A percentile compares a stretch with the other conserved stretches of the same genome.
These are phyloP conservation scores for Orthosia incerta DNA, from an alignment of 2,888 invertebrate species.

Conservation along the genomic window DNA sequence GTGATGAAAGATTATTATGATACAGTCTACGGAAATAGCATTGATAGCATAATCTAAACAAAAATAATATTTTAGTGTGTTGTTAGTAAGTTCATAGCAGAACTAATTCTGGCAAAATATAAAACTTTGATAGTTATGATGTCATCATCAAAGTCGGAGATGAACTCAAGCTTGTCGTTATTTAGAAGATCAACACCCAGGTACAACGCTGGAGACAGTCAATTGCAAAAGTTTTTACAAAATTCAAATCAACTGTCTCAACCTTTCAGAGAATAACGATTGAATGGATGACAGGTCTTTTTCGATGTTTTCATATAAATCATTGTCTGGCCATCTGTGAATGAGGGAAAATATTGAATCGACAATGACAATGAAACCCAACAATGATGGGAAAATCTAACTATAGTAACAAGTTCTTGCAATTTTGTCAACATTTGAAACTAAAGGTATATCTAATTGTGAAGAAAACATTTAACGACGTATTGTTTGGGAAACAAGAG, in stretches of 20 bases:
- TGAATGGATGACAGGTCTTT: constrained; percentile 31
- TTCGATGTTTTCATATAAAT: constrained; percentile 38
- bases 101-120: not conserved
- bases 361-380: constrained; percentile 44
- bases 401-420: constrained; percentile 21
- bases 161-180: not conserved
- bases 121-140: not conserved
- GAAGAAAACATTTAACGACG: constrained; percentile 39
- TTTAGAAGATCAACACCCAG: not conserved
- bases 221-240: not conserved
- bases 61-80: too few species aligned
- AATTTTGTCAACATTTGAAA: constrained; percentile 26
- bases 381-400: constrained; percentile 45
- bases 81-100: not conserved
- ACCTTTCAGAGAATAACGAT: constrained; percentile 11
- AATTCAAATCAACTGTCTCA: not conserved
- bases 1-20: not conserved
- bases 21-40: not conserved
- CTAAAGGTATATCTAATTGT: constrained; percentile 15
- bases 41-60: not conserved
- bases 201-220: not conserved
- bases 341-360: constrained; percentile 37
- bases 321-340: constrained; percentile 19
- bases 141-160: not conserved
- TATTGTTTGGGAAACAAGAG: constrained; percentile 36